Percentiles rank a stretch among this genome's conserved stretches.
Conservation (phyloP, 1,140 invertebrate genomes). For the Ips nitidus region DNA sequence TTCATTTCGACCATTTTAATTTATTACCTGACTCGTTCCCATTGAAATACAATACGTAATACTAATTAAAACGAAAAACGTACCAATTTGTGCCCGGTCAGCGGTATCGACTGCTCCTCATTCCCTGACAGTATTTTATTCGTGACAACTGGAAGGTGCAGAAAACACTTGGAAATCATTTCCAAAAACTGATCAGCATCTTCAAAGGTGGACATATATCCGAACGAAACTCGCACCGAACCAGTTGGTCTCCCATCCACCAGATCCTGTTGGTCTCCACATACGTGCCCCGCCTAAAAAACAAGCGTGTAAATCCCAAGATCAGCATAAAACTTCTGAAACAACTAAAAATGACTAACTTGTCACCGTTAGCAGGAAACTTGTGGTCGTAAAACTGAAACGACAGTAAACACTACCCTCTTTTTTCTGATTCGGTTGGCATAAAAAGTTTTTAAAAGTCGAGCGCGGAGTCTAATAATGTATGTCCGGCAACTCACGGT, state of each 20-base stretch:
- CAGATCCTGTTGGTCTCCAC: slow-evolving; percentile 87
- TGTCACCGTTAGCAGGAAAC: slow-evolving; percentile 14
- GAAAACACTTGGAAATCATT: slow-evolving; percentile 74
- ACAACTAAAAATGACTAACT: slow-evolving; percentile 20
- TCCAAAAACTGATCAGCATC: slow-evolving; percentile 73
- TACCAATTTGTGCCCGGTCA: no score
- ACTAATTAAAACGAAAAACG: no score
- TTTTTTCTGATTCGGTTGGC: neutral
- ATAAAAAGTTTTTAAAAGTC: slow-evolving; percentile 12
- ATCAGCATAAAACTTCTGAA: slow-evolving; percentile 19
- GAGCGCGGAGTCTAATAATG: neutral
- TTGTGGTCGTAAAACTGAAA: slow-evolving; percentile 21
- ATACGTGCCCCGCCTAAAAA: slow-evolving; percentile 81
- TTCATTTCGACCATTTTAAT: no score
- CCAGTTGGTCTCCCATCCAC: slow-evolving; percentile 90
- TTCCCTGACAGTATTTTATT: no score
- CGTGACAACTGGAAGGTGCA: slow-evolving; percentile 40
- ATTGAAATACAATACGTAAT: no score
- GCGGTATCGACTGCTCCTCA: no score
- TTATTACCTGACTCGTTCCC: no score
- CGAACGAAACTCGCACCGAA: slow-evolving; percentile 89
- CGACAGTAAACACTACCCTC: slow-evolving; percentile 10
- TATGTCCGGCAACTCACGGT: slow-evolving; percentile 7
- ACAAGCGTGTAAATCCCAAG: slow-evolving; percentile 14
- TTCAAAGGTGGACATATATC: slow-evolving; percentile 79